These are phyloP conservation scores for Xiphophorus birchmanni DNA, from an alignment of 2,797 vertebrate species.

Conservation along the genomic window DNA sequence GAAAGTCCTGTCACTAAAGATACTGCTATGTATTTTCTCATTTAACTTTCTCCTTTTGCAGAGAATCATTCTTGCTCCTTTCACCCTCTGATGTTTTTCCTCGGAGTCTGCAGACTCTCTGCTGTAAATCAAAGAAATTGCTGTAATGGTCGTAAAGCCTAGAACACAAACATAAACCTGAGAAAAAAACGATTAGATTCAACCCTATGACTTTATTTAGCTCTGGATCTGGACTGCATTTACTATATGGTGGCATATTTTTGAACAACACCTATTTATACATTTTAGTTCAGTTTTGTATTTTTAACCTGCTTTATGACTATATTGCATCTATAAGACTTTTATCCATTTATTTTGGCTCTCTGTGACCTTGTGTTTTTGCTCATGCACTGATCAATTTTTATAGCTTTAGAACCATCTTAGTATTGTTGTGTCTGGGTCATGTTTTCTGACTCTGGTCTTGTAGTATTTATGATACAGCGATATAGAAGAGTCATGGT, in stretches of 20 bases:
- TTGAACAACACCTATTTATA: background rate
- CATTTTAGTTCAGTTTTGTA: background rate
- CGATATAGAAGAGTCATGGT: background rate
- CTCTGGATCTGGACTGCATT: background rate
- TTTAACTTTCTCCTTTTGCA: background rate
- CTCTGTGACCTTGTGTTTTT: background rate
- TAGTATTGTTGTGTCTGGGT: background rate
- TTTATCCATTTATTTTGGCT: background rate
- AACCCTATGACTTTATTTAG: background rate
- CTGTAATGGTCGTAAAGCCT: background rate
- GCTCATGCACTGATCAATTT: background rate
- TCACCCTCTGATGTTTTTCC: background rate
- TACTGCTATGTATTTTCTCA: background rate
- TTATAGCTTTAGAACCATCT: background rate
- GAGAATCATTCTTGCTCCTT: background rate
- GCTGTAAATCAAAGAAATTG: background rate
- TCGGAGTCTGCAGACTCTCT: background rate
- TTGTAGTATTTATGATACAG: background rate
- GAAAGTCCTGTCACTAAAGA: background rate
- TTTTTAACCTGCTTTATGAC: background rate
- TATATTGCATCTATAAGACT: background rate
- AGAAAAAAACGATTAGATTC: background rate
- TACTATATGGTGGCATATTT: background rate
- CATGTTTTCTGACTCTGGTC: background rate
- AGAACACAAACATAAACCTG: background rate